Evolutionary conservation across 2,888 invertebrate species (phyloP).

Genomic region (Plutella xylostella): DNA sequence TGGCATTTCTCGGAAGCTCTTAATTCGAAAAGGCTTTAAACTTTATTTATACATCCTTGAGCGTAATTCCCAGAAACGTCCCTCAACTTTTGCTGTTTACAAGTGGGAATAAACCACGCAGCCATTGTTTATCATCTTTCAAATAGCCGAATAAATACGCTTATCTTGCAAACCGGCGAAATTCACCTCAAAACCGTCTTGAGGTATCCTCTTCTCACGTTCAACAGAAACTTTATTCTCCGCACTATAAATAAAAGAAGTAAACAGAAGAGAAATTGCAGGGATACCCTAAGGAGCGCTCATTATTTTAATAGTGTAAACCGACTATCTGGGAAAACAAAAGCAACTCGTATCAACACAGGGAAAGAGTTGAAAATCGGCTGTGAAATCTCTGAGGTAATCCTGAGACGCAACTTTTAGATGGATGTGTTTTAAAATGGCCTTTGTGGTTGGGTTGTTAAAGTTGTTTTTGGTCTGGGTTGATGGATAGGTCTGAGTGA

Average conservation of each 20-base stretch:
- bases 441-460: constrained; percentile 19
- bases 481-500: too few relatives aligned
- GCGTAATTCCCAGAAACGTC: too few relatives aligned
- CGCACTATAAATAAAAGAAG: constrained; percentile 55
- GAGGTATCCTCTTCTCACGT: constrained; percentile 15
- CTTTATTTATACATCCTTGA: too few relatives aligned
- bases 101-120: too few relatives aligned
- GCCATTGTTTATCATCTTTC: too few relatives aligned
- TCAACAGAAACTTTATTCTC: constrained; percentile 52
- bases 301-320: constrained; percentile 63
- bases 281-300: constrained; percentile 54
- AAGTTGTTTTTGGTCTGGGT: constrained; percentile 25
- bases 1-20: too few relatives aligned
- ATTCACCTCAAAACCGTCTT: constrained; percentile 18
- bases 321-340: constrained; percentile 13
- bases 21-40: too few relatives aligned
- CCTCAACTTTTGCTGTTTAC: too few relatives aligned
- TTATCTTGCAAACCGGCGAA: constrained; percentile 20
- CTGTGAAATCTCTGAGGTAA: constrained; percentile 16
- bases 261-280: constrained; percentile 61
- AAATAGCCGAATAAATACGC: too few relatives aligned
- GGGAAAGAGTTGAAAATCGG: constrained; percentile 24
- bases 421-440: constrained; percentile 17
- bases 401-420: constrained; percentile 5
- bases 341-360: constrained; percentile 23